These are phyloP conservation scores for Amaurobius ferox DNA, from an alignment of 2,888 invertebrate species.

Conservation along the genomic window DNA sequence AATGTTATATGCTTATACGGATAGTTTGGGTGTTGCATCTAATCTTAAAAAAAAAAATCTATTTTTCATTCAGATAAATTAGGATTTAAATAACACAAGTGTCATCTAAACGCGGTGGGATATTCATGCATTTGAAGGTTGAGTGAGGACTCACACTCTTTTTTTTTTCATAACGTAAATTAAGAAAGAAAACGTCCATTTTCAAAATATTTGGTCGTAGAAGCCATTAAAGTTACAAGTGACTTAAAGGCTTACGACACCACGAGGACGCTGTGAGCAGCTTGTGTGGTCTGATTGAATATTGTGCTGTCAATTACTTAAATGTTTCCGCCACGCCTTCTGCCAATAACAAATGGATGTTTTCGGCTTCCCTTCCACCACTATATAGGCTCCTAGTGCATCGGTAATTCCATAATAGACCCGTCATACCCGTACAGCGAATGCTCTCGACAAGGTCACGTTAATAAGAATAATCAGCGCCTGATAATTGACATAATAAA, in stretches of 20 bases:
- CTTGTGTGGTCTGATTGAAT: slow-evolving; percentile 30
- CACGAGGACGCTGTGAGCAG: background rate
- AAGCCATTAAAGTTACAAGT: too few species aligned
- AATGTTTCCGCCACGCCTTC: slow-evolving; percentile 29
- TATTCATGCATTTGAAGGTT: too few species aligned
- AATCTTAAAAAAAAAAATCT: too few species aligned
- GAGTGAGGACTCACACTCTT: too few species aligned
- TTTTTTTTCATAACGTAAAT: too few species aligned
- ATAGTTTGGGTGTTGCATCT: too few species aligned
- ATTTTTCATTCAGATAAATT: too few species aligned
- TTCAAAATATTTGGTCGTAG: too few species aligned
- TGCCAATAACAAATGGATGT: slow-evolving; percentile 53
- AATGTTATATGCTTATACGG: too few species aligned
- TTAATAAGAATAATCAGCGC: slow-evolving; percentile 28
- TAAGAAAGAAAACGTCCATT: too few species aligned
- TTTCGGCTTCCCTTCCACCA: background rate
- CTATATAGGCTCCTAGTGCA: background rate
- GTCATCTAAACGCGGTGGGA: too few species aligned
- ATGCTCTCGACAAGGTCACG: background rate
- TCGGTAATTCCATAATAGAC: slow-evolving; percentile 3
- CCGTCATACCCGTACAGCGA: background rate
- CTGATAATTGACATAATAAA: slow-evolving; percentile 33
- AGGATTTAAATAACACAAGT: too few species aligned
- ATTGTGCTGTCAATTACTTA: slow-evolving; percentile 46
- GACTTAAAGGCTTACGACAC: background rate